phyloP scores from a whole-genome alignment of 2,797 vertebrate genomes.

The Momotus momota region DNA sequence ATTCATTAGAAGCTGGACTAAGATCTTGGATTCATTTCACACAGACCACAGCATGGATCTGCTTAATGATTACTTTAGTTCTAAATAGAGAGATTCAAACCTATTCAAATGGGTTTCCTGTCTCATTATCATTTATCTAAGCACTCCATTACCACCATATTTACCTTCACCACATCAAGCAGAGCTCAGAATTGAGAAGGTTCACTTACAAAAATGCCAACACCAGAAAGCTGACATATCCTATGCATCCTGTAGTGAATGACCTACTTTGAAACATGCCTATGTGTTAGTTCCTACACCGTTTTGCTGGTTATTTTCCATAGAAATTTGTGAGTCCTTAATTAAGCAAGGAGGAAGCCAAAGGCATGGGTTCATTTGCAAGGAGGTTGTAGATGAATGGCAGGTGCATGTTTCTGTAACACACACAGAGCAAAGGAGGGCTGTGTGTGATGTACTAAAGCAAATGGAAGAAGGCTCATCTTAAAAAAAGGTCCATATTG shows the following conservation, averaged over 20 bases:
- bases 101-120: background rate
- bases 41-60: background rate
- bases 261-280: slow-evolving; percentile 22
- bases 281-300: background rate
- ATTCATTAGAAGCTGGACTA: background rate
- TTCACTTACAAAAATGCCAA: slow-evolving; percentile 19
- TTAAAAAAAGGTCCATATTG: background rate
- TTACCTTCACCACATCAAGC: background rate
- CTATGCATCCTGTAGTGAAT: background rate
- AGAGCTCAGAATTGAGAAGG: background rate
- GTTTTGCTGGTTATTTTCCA: background rate
- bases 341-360: background rate
- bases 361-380: background rate
- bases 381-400: background rate
- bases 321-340: background rate
- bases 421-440: background rate
- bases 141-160: background rate
- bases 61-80: background rate
- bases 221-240: slow-evolving; percentile 5
- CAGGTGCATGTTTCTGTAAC: background rate
- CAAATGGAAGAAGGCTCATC: background rate
- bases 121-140: slow-evolving; percentile 40
- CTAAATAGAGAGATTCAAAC: background rate
- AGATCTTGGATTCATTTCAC: slow-evolving; percentile 1
- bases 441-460: rapidly evolving